phyloP scores from a whole-genome alignment of 2,797 vertebrate species.

The Anniella stebbinsi region DNA sequence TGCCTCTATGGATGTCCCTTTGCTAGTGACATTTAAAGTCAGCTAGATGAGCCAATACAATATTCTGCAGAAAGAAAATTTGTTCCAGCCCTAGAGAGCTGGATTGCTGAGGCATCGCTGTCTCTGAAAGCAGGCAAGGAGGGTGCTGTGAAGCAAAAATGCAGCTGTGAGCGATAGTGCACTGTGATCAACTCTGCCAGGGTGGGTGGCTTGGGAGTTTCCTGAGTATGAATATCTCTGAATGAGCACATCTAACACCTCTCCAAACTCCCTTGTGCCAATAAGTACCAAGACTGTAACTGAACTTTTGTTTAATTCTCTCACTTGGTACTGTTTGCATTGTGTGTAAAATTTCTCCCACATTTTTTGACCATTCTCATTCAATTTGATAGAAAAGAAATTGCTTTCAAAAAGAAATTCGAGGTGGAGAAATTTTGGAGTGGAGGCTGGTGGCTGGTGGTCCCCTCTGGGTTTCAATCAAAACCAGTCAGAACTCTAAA shows the following conservation, averaged over 20 bases:
- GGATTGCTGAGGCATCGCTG: not conserved
- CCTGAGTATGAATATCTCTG: not conserved
- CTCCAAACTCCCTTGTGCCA: not conserved
- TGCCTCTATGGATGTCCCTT: not conserved
- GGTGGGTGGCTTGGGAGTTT: not conserved
- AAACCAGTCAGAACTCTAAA: no score
- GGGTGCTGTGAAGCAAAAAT: slow-evolving; percentile 36
- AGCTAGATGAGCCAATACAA: not conserved
- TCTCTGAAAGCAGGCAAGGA: slow-evolving; percentile 52
- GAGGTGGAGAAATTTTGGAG: no score
- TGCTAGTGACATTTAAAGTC: slow-evolving; percentile 44
- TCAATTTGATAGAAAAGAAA: no score
- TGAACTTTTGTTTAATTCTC: not conserved
- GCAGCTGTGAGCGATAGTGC: slow-evolving; percentile 8
- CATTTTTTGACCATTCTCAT: no score
- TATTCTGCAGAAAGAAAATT: slow-evolving; percentile 33
- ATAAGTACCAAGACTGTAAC: not conserved
- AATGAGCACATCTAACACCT: not conserved
- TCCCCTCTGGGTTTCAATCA: no score
- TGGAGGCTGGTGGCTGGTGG: no score
- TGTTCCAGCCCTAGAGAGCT: slow-evolving; percentile 31
- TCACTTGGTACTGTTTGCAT: not conserved
- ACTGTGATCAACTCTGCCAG: slow-evolving; percentile 18
- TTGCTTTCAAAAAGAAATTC: no score
- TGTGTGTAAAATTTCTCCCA: no score